These are phyloP conservation scores for Tetrax tetrax DNA, from an alignment of 2,113 vertebrate genomes.

Conservation along the genomic window DNA sequence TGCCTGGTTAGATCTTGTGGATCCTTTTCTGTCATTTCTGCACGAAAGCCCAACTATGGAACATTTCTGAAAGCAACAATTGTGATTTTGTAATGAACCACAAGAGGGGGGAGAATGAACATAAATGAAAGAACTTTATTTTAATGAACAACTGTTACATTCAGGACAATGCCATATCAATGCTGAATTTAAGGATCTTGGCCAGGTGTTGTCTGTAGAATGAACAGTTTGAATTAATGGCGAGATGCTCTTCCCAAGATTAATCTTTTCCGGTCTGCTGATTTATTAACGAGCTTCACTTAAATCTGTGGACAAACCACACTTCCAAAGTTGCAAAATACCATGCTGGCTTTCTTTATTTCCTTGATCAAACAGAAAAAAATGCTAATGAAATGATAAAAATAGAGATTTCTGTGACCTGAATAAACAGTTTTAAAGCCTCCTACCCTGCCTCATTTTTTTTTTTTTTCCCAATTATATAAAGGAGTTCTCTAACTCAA, in stretches of 20 bases:
- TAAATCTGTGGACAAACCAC: neutral
- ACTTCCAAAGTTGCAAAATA: neutral
- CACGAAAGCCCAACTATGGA: neutral
- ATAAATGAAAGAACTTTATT: slow-evolving; percentile 63
- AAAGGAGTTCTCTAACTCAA: neutral
- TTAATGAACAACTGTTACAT: slow-evolving; percentile 13
- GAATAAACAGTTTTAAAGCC: neutral
- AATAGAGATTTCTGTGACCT: neutral
- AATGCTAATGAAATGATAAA: slow-evolving; percentile 3
- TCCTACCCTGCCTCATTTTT: neutral
- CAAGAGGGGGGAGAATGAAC: slow-evolving; percentile 80
- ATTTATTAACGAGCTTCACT: neutral
- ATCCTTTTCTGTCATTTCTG: neutral
- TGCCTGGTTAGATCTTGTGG: neutral
- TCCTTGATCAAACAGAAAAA: neutral
- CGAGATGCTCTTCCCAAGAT: neutral
- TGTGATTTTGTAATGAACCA: slow-evolving; percentile 78
- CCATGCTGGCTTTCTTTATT: neutral
- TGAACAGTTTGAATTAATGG: neutral
- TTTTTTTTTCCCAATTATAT: neutral
- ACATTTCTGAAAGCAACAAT: slow-evolving; percentile 35
- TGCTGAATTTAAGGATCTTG: neutral
- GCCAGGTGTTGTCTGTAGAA: neutral
- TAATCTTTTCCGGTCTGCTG: neutral
- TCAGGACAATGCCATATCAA: neutral